A percentile compares a stretch with the other conserved stretches of the same genome.
Conservation (phyloP, 2,113 vertebrate species). For the Coptodon bakossiorum region DNA sequence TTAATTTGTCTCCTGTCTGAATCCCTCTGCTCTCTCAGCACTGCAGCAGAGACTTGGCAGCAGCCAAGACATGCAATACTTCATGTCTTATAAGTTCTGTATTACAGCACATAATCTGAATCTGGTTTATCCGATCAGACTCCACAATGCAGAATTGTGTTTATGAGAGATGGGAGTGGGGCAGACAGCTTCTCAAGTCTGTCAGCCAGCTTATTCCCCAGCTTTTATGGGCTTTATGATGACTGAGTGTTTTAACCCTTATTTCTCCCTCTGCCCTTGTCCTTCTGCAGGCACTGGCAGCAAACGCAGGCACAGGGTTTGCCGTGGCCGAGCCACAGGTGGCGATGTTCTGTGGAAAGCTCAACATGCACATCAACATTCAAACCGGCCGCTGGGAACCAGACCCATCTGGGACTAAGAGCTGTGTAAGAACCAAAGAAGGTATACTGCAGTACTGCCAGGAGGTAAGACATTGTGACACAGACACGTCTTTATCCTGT, state of each 20-base stretch:
- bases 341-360: constrained; percentile 95
- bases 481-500: neutral
- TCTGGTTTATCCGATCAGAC: neutral
- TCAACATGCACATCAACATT: constrained; percentile 97
- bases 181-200: neutral
- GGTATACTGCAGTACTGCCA: constrained; percentile 94
- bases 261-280: neutral
- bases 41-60: neutral
- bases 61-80: constrained; percentile 3
- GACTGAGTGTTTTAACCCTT: constrained; percentile 42
- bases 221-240: neutral
- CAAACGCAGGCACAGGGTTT: constrained; percentile 88
- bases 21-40: neutral
- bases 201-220: neutral
- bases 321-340: constrained; percentile 93
- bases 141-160: neutral
- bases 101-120: neutral
- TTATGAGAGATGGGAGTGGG: neutral
- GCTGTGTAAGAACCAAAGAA: constrained; percentile 86
- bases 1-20: constrained; percentile 31
- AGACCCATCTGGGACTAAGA: constrained; percentile 84
- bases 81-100: neutral
- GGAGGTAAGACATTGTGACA: constrained; percentile 78
- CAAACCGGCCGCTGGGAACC: constrained; percentile 97
- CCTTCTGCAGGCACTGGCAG: constrained; percentile 81